Percentiles rank a stretch among this genome's conserved stretches.
phyloP scores from a whole-genome alignment of 2,888 invertebrate genomes.

The Rhamphomyia laevipes region DNA sequence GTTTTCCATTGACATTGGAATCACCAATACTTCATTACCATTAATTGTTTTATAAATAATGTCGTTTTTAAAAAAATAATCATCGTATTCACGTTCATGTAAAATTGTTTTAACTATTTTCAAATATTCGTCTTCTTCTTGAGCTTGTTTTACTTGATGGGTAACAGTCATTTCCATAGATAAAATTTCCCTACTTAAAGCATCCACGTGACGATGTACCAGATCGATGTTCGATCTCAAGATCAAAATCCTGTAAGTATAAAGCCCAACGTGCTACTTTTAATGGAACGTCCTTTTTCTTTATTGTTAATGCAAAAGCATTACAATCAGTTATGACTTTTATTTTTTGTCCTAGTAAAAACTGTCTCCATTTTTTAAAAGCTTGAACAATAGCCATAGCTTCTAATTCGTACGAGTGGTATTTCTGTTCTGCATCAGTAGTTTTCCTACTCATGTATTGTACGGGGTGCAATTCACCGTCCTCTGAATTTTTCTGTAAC shows the following conservation, averaged over 20 bases:
- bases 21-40: slow-evolving; percentile 7
- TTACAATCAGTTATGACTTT: slow-evolving; percentile 13
- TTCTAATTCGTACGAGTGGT: too few relatives aligned
- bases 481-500: too few relatives aligned
- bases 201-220: slow-evolving; percentile 15
- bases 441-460: too few relatives aligned
- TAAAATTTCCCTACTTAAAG: slow-evolving; percentile 9
- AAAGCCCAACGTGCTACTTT: slow-evolving; percentile 17
- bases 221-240: slow-evolving; percentile 15
- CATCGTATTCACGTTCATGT: slow-evolving; percentile 7
- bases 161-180: slow-evolving; percentile 8
- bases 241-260: slow-evolving; percentile 17
- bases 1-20: slow-evolving; percentile 9
- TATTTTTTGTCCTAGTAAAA: slow-evolving; percentile 15
- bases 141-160: slow-evolving; percentile 9
- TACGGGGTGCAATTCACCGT: too few relatives aligned
- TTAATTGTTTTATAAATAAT: slow-evolving; percentile 7
- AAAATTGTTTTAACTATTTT: slow-evolving; percentile 9
- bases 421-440: too few relatives aligned
- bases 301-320: slow-evolving; percentile 14
- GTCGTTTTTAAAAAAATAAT: slow-evolving; percentile 10
- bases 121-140: slow-evolving; percentile 9
- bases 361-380: slow-evolving; percentile 20
- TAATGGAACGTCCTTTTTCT: slow-evolving; percentile 13
- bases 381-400: slow-evolving; percentile 20